phyloP scores from a whole-genome alignment of 2,888 invertebrate genomes.

The Eugnorisma glareosa region DNA sequence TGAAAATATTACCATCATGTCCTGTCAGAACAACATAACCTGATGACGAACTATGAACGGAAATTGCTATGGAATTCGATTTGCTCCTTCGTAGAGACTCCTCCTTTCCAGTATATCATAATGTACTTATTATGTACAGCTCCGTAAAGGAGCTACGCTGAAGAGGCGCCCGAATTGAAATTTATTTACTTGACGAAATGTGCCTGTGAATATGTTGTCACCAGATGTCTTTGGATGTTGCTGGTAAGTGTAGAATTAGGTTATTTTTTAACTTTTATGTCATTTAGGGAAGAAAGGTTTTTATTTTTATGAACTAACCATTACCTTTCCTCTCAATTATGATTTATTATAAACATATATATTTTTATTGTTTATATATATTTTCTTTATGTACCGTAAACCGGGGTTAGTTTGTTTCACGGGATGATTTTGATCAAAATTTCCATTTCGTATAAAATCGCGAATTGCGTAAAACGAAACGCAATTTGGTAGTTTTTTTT shows the following conservation, averaged over 20 bases:
- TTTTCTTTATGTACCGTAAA: no score
- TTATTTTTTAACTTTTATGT: rapidly evolving
- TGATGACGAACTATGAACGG: slow-evolving; percentile 58
- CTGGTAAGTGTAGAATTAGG: not conserved
- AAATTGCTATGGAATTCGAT: slow-evolving; percentile 60
- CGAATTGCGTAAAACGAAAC: no score
- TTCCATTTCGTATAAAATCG: no score
- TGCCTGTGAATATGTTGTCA: slow-evolving; percentile 6
- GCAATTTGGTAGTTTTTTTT: no score
- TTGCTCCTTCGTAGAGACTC: slow-evolving; percentile 44
- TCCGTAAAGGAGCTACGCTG: slow-evolving; percentile 16
- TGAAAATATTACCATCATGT: slow-evolving; percentile 21
- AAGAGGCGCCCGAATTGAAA: slow-evolving; percentile 24
- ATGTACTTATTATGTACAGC: slow-evolving; percentile 45
- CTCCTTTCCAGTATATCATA: slow-evolving; percentile 42
- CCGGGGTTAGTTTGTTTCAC: no score
- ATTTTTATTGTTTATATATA: no score
- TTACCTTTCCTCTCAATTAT: no score
- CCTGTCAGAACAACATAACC: slow-evolving; percentile 29
- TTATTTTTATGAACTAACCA: no score
- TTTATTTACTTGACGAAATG: slow-evolving; percentile 33
- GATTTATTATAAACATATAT: no score
- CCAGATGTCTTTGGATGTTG: not conserved
- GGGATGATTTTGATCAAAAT: no score
- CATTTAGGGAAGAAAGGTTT: not conserved